These are phyloP conservation scores for Lepidonotus clava DNA, from an alignment of 2,888 invertebrate genomes.

Conservation along the genomic window DNA sequence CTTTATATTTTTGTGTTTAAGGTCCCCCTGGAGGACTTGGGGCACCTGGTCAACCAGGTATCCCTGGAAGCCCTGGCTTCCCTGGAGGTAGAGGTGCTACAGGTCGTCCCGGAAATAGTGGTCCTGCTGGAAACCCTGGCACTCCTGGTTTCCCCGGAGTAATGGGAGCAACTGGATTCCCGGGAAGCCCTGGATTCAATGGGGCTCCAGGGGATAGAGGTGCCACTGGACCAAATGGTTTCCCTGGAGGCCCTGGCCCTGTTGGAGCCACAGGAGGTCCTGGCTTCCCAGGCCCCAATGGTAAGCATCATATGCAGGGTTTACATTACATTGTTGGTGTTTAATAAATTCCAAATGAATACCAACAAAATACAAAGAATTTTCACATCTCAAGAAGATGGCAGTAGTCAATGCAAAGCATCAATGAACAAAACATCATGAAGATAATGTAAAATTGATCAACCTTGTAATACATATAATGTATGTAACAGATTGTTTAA, in stretches of 20 bases:
- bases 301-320: too few species aligned
- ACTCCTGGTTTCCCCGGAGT: neutral
- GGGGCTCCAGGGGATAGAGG: slow-evolving; percentile 43
- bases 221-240: neutral
- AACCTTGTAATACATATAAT: too few species aligned
- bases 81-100: neutral
- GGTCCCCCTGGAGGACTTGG: neutral
- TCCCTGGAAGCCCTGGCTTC: neutral
- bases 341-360: too few species aligned
- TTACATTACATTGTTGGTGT: too few species aligned
- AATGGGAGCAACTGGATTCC: neutral
- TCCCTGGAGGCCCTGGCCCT: slow-evolving; percentile 47
- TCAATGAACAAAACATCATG: too few species aligned
- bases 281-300: slow-evolving; percentile 37
- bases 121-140: neutral
- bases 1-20: neutral
- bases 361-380: too few species aligned
- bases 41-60: neutral
- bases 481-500: too few species aligned
- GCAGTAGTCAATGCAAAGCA: too few species aligned
- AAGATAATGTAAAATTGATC: too few species aligned
- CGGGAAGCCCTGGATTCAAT: slow-evolving; percentile 8
- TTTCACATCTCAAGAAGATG: too few species aligned
- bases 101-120: neutral
- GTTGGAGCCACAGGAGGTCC: slow-evolving; percentile 26